Percentiles rank a stretch among this genome's conserved stretches.
Conservation (phyloP, 92 coral and sea anemone genomes). For the Porites cylindrica region DNA sequence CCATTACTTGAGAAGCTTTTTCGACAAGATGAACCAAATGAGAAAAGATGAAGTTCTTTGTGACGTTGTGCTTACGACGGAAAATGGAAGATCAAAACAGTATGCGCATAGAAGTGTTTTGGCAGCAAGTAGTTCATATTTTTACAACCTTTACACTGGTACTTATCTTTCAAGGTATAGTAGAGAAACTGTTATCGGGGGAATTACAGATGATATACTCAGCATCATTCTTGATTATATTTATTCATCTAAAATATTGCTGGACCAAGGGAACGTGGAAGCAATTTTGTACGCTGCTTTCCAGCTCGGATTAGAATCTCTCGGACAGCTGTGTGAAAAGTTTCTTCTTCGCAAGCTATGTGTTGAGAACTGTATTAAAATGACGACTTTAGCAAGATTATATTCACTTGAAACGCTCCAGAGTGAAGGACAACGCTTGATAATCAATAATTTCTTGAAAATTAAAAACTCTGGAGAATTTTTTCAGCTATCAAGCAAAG, state of each 20-base stretch:
- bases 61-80: constrained; percentile 83
- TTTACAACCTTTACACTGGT: constrained; percentile 78
- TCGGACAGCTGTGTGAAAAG: constrained; percentile 68
- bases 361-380: constrained; percentile 82
- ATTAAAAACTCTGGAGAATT: constrained; percentile 67
- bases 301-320: constrained; percentile 73
- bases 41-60: constrained; percentile 78
- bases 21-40: constrained; percentile 75
- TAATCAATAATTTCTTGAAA: constrained; percentile 73
- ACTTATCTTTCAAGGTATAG: constrained; percentile 71
- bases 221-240: constrained; percentile 71
- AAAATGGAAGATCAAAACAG: constrained; percentile 72
- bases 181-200: constrained; percentile 75
- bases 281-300: constrained; percentile 77
- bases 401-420: constrained; percentile 77
- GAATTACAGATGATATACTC: constrained; percentile 69
- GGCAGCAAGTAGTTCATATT: constrained; percentile 91
- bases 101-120: constrained; percentile 89
- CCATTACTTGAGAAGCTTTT: constrained; percentile 43
- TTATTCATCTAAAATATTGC: constrained; percentile 74
- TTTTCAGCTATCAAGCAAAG: constrained; percentile 61
- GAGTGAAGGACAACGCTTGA: constrained; percentile 70
- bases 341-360: constrained; percentile 73
- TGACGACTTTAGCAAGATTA: constrained; percentile 71
- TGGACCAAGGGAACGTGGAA: constrained; percentile 72